These are phyloP conservation scores for Semnopithecus entellus DNA, from an alignment of 2,113 vertebrate genomes.

Conservation along the genomic window DNA sequence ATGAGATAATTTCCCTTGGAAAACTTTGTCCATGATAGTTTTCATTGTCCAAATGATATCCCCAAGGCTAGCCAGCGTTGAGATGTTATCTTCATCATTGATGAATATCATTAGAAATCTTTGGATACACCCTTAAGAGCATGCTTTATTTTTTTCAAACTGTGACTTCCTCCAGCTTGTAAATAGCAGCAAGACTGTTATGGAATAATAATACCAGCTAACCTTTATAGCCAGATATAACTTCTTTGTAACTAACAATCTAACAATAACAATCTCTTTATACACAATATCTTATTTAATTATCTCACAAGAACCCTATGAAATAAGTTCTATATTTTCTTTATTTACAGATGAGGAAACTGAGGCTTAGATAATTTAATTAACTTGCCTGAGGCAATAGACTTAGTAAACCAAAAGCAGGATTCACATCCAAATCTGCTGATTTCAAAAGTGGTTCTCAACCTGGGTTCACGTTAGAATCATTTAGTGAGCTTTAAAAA, in stretches of 20 bases:
- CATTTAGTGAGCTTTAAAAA: not conserved
- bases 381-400: not conserved
- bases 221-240: not conserved
- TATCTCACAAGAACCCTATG: not conserved
- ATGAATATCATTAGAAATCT: constrained; percentile 50
- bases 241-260: not conserved
- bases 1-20: constrained; percentile 63
- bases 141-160: constrained; percentile 26
- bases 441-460: not conserved
- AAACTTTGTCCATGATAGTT: constrained; percentile 42
- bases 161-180: constrained; percentile 21
- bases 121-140: constrained; percentile 17
- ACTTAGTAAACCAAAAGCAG: not conserved
- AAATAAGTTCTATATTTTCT: constrained; percentile 9
- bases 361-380: constrained; percentile 3
- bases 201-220: constrained; percentile 6
- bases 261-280: not conserved
- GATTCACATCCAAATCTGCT: not conserved
- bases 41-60: constrained; percentile 55
- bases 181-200: constrained; percentile 27
- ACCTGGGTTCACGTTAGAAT: not conserved
- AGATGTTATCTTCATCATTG: constrained; percentile 55
- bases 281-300: not conserved
- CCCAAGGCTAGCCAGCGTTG: not conserved
- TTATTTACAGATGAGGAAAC: not conserved